Conservation (phyloP, 2,113 vertebrate genomes). For the Callospermophilus lateralis region DNA sequence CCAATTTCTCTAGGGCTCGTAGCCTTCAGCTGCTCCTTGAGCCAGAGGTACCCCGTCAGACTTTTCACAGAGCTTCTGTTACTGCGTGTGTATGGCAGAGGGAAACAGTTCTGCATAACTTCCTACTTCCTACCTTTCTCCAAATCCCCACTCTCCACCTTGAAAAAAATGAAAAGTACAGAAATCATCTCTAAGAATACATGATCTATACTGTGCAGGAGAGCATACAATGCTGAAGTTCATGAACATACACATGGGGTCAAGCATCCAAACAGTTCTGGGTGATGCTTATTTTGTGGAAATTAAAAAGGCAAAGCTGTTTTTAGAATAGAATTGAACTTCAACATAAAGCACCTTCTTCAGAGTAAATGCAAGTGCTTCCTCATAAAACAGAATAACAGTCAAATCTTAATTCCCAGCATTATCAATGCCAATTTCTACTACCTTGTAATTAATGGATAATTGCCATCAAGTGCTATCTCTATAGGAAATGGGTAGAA, state of each 20-base stretch:
- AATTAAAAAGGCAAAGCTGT: not conserved
- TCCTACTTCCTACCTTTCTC: not conserved
- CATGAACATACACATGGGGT: not conserved
- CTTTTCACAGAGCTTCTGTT: not conserved
- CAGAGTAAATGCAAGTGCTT: not conserved
- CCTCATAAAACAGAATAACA: conserved; percentile 17
- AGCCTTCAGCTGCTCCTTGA: not conserved
- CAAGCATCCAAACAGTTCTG: not conserved
- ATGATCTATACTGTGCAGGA: not conserved
- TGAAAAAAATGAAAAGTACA: not conserved
- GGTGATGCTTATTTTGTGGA: not conserved
- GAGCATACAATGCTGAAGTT: not conserved
- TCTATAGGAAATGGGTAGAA: not conserved
- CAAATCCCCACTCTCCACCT: not conserved
- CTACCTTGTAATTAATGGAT: conserved; percentile 49
- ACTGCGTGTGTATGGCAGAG: accelerated
- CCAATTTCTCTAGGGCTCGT: not conserved
- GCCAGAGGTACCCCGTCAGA: not conserved
- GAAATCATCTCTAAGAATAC: not conserved
- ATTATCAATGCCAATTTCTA: not conserved
- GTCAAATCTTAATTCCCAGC: conserved; percentile 11
- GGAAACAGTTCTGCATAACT: not conserved
- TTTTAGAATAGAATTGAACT: not conserved
- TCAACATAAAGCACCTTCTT: conserved; percentile 3
- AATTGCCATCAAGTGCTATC: not conserved